Percentiles rank a stretch among this genome's conserved stretches.
These are phyloP conservation scores for Rhopalosiphum padi DNA, from an alignment of 1,140 invertebrate species.

Conservation along the genomic window DNA sequence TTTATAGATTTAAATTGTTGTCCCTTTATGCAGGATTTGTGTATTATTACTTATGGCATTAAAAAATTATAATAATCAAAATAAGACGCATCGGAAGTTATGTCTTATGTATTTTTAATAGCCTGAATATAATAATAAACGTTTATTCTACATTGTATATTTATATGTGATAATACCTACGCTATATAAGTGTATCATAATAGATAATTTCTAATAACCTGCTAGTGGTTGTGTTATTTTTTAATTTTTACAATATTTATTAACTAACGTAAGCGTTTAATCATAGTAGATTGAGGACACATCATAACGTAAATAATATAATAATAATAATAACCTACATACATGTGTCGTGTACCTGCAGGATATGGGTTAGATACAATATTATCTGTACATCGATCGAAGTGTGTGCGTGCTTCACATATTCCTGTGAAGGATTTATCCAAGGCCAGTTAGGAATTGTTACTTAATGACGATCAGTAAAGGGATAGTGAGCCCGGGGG, in stretches of 20 bases:
- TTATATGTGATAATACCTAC: too few species aligned
- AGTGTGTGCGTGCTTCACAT: background rate
- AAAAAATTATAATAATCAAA: background rate
- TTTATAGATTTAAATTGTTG: background rate
- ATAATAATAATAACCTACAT: background rate
- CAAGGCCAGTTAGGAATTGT: slow-evolving; percentile 38
- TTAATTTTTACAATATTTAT: background rate
- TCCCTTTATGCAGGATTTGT: background rate
- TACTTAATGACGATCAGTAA: slow-evolving; percentile 22
- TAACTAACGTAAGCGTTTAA: background rate
- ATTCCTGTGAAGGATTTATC: background rate
- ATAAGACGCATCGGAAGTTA: background rate
- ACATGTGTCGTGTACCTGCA: background rate
- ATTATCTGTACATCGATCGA: background rate
- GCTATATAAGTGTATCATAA: background rate
- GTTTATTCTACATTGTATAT: background rate
- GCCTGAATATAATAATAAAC: background rate
- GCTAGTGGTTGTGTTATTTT: background rate
- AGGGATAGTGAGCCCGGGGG: background rate
- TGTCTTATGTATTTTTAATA: background rate
- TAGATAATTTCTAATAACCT: background rate
- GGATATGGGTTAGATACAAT: background rate
- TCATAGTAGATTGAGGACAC: background rate
- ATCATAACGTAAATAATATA: background rate
- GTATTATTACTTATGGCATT: background rate